phyloP scores from a whole-genome alignment of 2,113 vertebrate genomes.

The Salminus brasiliensis region DNA sequence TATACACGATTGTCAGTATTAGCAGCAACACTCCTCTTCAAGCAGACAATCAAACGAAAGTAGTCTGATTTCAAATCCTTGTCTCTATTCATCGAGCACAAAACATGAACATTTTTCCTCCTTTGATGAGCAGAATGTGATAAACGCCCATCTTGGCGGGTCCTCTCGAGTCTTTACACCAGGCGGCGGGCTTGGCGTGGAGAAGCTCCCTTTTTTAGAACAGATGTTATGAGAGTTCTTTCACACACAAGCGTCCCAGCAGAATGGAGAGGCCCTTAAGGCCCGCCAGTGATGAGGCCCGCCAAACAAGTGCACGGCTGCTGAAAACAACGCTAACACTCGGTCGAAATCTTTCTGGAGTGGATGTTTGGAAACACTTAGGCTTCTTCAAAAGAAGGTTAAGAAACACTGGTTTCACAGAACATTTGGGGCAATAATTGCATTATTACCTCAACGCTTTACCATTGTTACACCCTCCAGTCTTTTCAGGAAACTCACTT shows the following conservation, averaged over 20 bases:
- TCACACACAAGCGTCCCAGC: slow-evolving; percentile 28
- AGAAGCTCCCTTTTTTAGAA: slow-evolving; percentile 39
- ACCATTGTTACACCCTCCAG: too few relatives aligned
- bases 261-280: slow-evolving; percentile 4
- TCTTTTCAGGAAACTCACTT: too few relatives aligned
- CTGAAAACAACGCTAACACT: neutral
- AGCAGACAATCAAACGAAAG: neutral
- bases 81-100: neutral
- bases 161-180: neutral
- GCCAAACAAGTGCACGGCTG: neutral
- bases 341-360: slow-evolving; percentile 12
- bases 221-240: slow-evolving; percentile 51
- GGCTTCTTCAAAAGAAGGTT: neutral
- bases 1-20: neutral
- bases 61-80: neutral
- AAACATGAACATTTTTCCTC: neutral
- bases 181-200: neutral
- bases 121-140: neutral
- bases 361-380: slow-evolving; percentile 22
- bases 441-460: too few relatives aligned
- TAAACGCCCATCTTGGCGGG: slow-evolving; percentile 17
- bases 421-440: neutral
- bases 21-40: neutral
- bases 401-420: neutral
- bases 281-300: neutral